phyloP scores from a whole-genome alignment of 2,888 invertebrate species.

The Coleophora flavipennella region DNA sequence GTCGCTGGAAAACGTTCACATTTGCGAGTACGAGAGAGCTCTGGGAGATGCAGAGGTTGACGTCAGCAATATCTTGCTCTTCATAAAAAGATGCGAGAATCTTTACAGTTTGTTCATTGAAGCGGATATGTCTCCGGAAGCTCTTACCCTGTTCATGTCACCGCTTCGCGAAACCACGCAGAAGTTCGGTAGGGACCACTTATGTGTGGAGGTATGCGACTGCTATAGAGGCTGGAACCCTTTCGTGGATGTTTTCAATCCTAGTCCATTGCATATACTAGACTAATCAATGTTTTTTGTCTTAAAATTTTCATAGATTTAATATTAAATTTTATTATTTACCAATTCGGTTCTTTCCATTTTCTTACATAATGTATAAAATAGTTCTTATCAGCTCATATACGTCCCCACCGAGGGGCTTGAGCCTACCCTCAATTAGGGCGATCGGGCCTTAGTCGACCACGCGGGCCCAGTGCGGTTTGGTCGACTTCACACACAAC shows the following conservation, averaged over 20 bases:
- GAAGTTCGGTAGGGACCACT: slow-evolving; percentile 18
- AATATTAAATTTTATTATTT: no score
- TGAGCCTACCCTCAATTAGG: no score
- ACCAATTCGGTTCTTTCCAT: no score
- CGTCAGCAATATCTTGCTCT: slow-evolving; percentile 14
- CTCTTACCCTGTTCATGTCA: slow-evolving; percentile 23
- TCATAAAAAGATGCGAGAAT: slow-evolving; percentile 23
- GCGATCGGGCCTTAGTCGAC: no score
- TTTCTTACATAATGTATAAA: no score
- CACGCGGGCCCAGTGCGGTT: no score
- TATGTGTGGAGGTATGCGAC: slow-evolving; percentile 28
- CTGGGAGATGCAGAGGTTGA: slow-evolving; percentile 10
- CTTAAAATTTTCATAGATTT: no score
- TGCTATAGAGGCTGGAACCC: slow-evolving; percentile 33
- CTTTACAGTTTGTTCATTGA: slow-evolving; percentile 35
- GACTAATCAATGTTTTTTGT: slow-evolving; percentile 2
- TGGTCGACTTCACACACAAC: no score
- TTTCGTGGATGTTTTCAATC: slow-evolving; percentile 34
- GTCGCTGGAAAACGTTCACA: slow-evolving; percentile 30
- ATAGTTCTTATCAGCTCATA: no score
- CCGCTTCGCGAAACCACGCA: slow-evolving; percentile 23
- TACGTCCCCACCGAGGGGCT: no score
- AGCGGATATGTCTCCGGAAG: slow-evolving; percentile 25
- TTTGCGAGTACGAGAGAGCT: slow-evolving; percentile 29
- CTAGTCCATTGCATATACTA: slow-evolving; percentile 30